phyloP scores from a whole-genome alignment of 2,888 invertebrate genomes.

The Heliconius cydno region DNA sequence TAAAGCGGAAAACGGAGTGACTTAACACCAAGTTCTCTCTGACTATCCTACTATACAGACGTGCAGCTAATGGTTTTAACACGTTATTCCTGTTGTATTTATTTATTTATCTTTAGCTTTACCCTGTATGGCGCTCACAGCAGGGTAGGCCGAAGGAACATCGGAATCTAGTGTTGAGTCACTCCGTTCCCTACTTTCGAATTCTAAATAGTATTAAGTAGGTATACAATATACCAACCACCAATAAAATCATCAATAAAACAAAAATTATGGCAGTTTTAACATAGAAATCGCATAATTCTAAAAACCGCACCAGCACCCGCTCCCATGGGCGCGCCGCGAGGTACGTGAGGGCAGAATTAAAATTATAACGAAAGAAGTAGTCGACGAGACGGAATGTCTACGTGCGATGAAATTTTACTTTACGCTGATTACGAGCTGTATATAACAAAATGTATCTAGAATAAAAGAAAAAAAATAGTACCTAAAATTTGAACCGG shows the following conservation, averaged over 20 bases:
- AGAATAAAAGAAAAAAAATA: background rate
- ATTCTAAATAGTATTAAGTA: no score
- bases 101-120: no score
- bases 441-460: background rate
- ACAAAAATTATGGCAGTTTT: conserved; percentile 12
- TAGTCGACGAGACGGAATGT: conserved; percentile 40
- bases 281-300: conserved; percentile 25
- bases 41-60: no score
- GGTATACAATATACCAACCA: background rate
- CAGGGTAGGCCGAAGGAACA: no score
- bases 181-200: no score
- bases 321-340: conserved; percentile 55
- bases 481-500: background rate
- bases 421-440: conserved; percentile 23
- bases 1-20: no score
- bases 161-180: no score
- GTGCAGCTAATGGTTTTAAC: no score
- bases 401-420: conserved; percentile 36
- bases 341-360: conserved; percentile 58
- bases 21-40: no score
- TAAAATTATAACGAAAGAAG: conserved; percentile 68
- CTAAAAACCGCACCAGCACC: conserved; percentile 46
- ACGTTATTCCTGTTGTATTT: no score
- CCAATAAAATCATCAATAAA: background rate
- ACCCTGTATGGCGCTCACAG: no score